These are phyloP conservation scores for Hylomyscus alleni DNA, from an alignment of 2,797 vertebrate species.

Conservation along the genomic window DNA sequence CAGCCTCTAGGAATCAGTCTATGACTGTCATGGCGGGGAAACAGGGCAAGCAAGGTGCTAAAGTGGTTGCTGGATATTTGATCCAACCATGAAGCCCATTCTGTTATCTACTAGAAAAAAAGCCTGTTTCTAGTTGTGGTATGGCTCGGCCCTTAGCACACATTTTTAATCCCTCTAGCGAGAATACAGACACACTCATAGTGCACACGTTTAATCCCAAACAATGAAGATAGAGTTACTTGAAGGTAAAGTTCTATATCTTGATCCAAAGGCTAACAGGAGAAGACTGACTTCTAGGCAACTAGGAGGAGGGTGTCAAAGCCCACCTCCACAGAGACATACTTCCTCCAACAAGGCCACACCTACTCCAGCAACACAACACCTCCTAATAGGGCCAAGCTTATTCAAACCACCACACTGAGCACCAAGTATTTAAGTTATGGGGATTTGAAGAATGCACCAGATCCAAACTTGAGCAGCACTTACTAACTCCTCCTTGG, in stretches of 20 bases:
- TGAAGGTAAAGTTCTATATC: background rate
- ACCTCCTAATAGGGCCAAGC: background rate
- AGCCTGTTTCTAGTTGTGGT: too few species aligned
- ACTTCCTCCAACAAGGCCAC: background rate
- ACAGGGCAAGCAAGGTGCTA: background rate
- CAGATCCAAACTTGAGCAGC: background rate
- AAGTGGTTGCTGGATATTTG: too few species aligned
- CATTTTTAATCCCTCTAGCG: too few species aligned
- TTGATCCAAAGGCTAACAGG: background rate
- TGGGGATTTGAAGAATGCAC: too few species aligned
- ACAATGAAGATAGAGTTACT: too few species aligned
- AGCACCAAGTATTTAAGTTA: background rate
- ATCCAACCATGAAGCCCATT: too few species aligned
- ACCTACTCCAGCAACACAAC: background rate
- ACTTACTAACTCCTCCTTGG: background rate
- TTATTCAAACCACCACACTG: background rate
- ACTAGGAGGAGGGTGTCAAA: background rate
- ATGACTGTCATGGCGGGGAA: background rate
- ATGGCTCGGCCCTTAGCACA: too few species aligned
- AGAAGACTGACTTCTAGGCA: background rate
- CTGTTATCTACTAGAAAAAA: too few species aligned
- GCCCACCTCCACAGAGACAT: background rate
- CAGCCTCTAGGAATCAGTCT: background rate
- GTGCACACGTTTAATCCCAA: too few species aligned
- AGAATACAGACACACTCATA: too few species aligned